These are phyloP conservation scores for Ellobius talpinus DNA, from an alignment of 2,113 vertebrate species.

Conservation along the genomic window DNA sequence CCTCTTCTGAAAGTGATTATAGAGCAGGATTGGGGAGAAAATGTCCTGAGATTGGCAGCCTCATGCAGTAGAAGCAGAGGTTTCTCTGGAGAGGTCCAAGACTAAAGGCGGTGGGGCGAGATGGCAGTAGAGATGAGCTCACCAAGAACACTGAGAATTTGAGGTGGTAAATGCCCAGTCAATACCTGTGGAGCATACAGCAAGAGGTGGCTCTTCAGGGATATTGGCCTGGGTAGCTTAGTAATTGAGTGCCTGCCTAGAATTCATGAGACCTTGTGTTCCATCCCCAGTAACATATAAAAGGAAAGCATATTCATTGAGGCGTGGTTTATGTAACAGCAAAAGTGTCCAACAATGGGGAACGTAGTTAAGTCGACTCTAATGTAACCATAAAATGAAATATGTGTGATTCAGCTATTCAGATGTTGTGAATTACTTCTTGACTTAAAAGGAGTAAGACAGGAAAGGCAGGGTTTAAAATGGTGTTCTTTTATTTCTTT, in stretches of 20 bases:
- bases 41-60: background rate
- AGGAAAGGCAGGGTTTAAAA: conserved; percentile 29
- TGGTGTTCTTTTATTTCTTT: background rate
- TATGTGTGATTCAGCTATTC: conserved; percentile 17
- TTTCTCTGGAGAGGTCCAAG: background rate
- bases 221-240: background rate
- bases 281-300: background rate
- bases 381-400: background rate
- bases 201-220: background rate
- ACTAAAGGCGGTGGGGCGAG: background rate
- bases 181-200: background rate
- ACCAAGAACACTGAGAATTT: background rate
- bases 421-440: background rate
- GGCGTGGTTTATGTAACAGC: background rate
- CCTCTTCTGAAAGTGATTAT: background rate
- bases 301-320: background rate
- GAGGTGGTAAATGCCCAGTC: background rate
- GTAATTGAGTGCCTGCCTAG: background rate
- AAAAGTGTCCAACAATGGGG: background rate
- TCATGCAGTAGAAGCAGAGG: background rate
- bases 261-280: background rate
- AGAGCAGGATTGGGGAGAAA: background rate
- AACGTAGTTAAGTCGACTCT: background rate
- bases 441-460: conserved; percentile 35
- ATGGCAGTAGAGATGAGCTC: background rate